Evolutionary conservation across 2,888 invertebrate genomes (phyloP), one percentile per base, ranked within the genome.

Genomic region (Thecophora atra): DNA sequence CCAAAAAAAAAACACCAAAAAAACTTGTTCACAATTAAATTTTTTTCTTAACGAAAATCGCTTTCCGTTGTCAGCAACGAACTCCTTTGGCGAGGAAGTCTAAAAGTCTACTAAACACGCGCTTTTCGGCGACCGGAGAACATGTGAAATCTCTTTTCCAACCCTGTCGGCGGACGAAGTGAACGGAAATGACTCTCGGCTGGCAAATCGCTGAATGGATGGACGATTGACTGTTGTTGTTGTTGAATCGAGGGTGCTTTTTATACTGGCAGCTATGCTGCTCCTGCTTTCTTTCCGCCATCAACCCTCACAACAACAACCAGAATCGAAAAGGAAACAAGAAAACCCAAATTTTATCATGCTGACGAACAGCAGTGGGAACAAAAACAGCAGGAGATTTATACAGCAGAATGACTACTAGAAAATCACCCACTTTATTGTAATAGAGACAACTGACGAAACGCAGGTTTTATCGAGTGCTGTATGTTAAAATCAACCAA

Each of bases 41-140:
- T 8, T 26, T 8, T 47, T 42, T 42, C 13, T 24, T 26, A 26
- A 44, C 64, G 47, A 17, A 51, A 28, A 47, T 21, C 54, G 64
- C 71, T 64, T 51, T 47, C 26, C 8, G 21, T 51, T 21, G 37
- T 26, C 28, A 30, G 28, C 47, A 47, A 58, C 58, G 56, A 56
- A 70, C 52, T 68, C 66, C 70, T 70, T 70, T 63, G 73, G 70
- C 73, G 75, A 73, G 52, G 47, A 71, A 69, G 62, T 67, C 26
- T 26, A 52, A 37, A 72, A 71, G 67, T 67, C 54, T 47, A 73
- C 75, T 72, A 51, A 73, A 65, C 67, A n/a, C 66, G 70, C 70
- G 66, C 73, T 64, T 66, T 62, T 52, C 62, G 28, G 65, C 44
- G 58, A 72, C 66, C 63, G n/a, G n/a, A n/a, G 70, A 66, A 54